These are phyloP conservation scores for Fundulus diaphanus DNA, from an alignment of 2,797 vertebrate species.

Conservation along the genomic window DNA sequence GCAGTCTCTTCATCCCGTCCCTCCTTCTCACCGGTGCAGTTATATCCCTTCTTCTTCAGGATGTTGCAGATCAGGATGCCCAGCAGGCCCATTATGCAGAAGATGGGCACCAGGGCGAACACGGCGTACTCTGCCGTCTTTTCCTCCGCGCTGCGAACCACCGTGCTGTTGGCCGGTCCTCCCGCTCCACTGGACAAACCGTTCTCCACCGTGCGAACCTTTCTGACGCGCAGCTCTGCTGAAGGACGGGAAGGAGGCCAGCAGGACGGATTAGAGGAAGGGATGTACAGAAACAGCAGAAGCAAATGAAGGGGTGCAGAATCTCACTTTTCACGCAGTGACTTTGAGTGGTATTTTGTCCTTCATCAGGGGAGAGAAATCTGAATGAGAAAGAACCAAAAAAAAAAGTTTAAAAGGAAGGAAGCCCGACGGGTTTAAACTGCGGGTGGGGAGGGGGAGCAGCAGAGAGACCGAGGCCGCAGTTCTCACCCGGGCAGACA, in stretches of 20 bases:
- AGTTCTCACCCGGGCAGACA: constrained; percentile 86
- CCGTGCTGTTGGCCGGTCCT: constrained; percentile 78
- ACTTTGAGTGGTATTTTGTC: constrained; percentile 44
- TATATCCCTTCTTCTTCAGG: constrained; percentile 94
- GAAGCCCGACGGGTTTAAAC: constrained; percentile 1
- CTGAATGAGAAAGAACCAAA: constrained; percentile 51
- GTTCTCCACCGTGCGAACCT: constrained; percentile 74
- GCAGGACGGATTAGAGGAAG: not conserved
- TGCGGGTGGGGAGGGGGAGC: not conserved
- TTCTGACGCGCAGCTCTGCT: constrained; percentile 51
- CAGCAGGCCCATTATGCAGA: constrained; percentile 93
- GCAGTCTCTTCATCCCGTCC: constrained; percentile 76
- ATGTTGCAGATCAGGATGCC: constrained; percentile 96
- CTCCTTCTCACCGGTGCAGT: constrained; percentile 89
- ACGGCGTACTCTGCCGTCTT: constrained; percentile 88
- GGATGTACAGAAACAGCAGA: not conserved
- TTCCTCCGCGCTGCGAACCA: constrained; percentile 81
- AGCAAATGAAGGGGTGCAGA: not conserved
- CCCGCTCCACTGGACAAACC: constrained; percentile 44
- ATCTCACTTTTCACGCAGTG: constrained; percentile 74
- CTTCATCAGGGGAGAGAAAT: constrained; percentile 55
- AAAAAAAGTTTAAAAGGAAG: not conserved
- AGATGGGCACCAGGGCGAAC: constrained; percentile 91
- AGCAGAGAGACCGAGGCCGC: constrained; percentile 8
- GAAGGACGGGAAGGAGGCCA: not conserved